Base-by-base conservation (phyloP, 1,140 invertebrate species). In the Aphaenogaster rudis region DNA sequence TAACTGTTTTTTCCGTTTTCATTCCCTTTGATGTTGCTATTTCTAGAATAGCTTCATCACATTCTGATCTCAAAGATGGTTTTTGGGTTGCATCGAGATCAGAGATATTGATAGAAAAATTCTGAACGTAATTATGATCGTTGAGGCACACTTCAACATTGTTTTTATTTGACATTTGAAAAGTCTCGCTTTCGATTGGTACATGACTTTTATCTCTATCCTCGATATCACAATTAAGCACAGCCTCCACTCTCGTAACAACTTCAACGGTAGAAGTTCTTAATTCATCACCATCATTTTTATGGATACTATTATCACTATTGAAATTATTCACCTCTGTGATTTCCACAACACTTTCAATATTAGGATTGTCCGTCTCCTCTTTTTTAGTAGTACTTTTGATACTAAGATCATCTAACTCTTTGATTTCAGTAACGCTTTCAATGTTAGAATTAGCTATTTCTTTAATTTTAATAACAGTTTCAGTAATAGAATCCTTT, bases 101-200 rank as follows among this genome's bases (percentile, higher is more conserved):
- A 8, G 21, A 11, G 5, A 17, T 28, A 28, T 42, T 57, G 5
- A 36, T n/a, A 57, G 4, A 15, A 50, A 36, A 2, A 33, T 48
- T 33, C 33, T 81, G 78, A 86, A 78, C 78, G 7, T 78, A 21
- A 76, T 87, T 90, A 50, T 90, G 84, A 76, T 88, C 87, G 11
- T 69, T 77, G 50, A 88, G 80, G 64, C 61, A 87, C 28, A 3
- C 17, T 52, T 81, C 54, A 0, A 28, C 13, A 2, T 17, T 39
- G 17, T 13, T 64, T 63, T 57, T 67, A 1, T 21, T 11, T 50
- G 50, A 76, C 11, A 2, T 66, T 71, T 59, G 4, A 45, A 11
- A 52, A 71, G 3, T 81, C 5, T 66, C 36, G 45, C 45, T 63
- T 64, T 28, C 28, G 17, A n/a, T 52, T 39, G 64, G 17, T n/a